Evolutionary conservation across 2,113 vertebrate genomes (phyloP).

Genomic region (Cyprinus carpio): DNA sequence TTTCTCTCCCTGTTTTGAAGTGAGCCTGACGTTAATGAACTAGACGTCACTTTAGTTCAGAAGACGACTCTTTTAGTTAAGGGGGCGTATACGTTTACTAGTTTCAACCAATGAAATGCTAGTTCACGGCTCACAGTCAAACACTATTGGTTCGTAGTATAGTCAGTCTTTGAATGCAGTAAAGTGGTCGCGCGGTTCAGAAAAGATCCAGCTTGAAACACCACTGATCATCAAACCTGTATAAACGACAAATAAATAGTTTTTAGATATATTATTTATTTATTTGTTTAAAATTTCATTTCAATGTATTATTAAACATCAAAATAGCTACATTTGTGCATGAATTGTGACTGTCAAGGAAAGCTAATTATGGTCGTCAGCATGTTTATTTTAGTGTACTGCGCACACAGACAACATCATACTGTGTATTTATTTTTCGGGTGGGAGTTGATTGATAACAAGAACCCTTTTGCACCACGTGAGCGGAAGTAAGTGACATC

Average conservation of each 20-base stretch:
- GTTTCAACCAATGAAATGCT: not conserved
- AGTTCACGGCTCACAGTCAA: not conserved
- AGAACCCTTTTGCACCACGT: conserved; percentile 63
- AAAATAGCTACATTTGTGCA: not conserved
- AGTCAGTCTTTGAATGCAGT: not conserved
- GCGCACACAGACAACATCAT: not conserved
- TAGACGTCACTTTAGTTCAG: too few species aligned
- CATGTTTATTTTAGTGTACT: not conserved
- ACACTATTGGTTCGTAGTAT: not conserved
- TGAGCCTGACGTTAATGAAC: not conserved
- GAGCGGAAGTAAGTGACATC: conserved; percentile 77
- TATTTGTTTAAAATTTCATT: not conserved
- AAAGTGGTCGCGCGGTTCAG: not conserved
- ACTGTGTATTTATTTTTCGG: conserved; percentile 24
- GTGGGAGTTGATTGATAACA: not conserved
- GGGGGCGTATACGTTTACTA: not conserved
- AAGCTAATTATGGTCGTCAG: not conserved
- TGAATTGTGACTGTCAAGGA: not conserved
- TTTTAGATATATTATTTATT: not conserved
- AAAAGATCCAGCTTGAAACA: not conserved
- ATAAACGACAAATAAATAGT: not conserved
- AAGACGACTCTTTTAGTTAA: not conserved
- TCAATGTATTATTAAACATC: not conserved
- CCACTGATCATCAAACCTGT: not conserved
- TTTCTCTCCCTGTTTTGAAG: not conserved